A percentile compares a stretch with the other conserved stretches of the same genome.
Evolutionary conservation across 1,140 invertebrate species (phyloP).

Genomic region (Mycetomoellerius zeteki): DNA sequence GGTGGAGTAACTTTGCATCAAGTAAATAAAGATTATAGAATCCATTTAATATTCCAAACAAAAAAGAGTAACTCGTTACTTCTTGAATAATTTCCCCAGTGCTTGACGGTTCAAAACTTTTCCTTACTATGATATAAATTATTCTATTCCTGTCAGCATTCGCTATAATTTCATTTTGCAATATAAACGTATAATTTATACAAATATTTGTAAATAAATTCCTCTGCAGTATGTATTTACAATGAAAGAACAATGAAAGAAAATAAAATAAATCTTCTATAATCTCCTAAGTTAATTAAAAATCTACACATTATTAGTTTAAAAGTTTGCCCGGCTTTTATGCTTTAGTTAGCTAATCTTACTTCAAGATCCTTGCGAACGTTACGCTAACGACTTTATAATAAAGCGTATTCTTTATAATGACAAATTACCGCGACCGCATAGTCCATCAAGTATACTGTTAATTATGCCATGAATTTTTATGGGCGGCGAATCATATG

Average conservation of each 20-base stretch:
- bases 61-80: constrained; percentile 12
- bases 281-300: not conserved
- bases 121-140: not conserved
- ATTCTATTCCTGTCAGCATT: not conserved
- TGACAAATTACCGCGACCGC: constrained; percentile 35
- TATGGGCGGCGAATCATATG: constrained; percentile 4
- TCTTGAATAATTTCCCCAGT: constrained; percentile 11
- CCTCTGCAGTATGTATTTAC: not conserved
- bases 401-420: not conserved
- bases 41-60: constrained; percentile 25
- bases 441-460: not conserved
- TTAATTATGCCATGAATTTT: constrained; percentile 17
- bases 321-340: not conserved
- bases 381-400: constrained; percentile 14
- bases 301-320: not conserved
- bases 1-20: constrained; percentile 27
- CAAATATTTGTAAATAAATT: not conserved
- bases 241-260: not conserved
- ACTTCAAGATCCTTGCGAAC: not conserved
- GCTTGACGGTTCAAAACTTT: constrained; percentile 5
- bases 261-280: not conserved
- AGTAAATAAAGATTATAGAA: constrained; percentile 36
- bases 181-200: constrained; percentile 12
- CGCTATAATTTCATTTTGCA: constrained; percentile 2
- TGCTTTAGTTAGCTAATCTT: not conserved